These are phyloP conservation scores for Noctua fimbriata DNA, from an alignment of 2,888 invertebrate species.

Conservation along the genomic window DNA sequence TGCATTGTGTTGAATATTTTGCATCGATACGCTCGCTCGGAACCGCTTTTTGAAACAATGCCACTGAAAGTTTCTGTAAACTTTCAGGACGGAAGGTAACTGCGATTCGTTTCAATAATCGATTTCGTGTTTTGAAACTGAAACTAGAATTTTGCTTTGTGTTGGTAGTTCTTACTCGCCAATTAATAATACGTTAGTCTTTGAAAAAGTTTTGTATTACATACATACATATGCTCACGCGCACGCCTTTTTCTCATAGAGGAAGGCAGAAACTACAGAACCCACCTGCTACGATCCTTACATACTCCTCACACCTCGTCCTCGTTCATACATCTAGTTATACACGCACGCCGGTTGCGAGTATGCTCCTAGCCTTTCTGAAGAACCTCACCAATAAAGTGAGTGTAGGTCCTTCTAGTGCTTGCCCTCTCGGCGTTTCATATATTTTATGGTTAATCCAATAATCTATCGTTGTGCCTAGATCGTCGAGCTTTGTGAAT, in stretches of 20 bases:
- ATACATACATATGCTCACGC: too few species aligned
- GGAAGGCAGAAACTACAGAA: not conserved
- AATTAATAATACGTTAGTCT: not conserved
- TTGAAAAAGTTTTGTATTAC: not conserved
- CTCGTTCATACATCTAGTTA: not conserved
- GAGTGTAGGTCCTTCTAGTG: not conserved
- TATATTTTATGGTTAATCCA: not conserved
- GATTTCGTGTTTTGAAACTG: constrained; percentile 17
- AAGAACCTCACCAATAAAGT: not conserved
- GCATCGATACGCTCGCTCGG: constrained; percentile 8
- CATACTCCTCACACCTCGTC: not conserved
- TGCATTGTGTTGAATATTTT: constrained; percentile 42
- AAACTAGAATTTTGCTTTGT: constrained; percentile 19
- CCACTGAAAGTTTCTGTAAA: constrained; percentile 34
- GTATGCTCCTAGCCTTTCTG: too few species aligned
- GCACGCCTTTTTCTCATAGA: too few species aligned
- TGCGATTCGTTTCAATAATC: constrained; percentile 31
- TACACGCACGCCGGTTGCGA: too few species aligned
- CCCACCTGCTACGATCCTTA: not conserved
- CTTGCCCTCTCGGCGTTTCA: not conserved
- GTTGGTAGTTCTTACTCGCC: not conserved
- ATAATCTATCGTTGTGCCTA: not conserved
- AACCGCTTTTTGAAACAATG: constrained; percentile 29
- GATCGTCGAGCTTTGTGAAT: not conserved
- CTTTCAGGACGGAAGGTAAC: constrained; percentile 7